Conservation (phyloP, 2,888 invertebrate species). For the Amblyteles armatorius region DNA sequence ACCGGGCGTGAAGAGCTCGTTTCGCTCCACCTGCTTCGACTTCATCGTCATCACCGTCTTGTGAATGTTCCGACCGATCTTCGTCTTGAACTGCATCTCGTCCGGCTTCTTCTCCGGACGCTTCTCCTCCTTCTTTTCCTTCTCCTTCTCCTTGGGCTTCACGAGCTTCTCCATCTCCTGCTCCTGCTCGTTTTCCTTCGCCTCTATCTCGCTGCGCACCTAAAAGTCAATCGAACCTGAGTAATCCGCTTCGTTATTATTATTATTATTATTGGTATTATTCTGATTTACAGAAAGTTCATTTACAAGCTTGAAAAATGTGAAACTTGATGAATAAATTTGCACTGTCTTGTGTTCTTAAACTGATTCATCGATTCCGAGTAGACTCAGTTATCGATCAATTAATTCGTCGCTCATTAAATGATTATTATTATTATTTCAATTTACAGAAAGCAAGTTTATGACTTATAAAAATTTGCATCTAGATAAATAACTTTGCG, state of each 20-base stretch:
- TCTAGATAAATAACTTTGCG: too few relatives aligned
- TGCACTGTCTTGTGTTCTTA: too few relatives aligned
- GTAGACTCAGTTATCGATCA: too few relatives aligned
- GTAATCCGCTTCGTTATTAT: neutral
- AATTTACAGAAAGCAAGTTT: too few relatives aligned
- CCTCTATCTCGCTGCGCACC: slow-evolving; percentile 92
- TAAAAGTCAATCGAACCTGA: slow-evolving; percentile 79
- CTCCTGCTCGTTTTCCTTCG: slow-evolving; percentile 93
- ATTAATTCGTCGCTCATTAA: too few relatives aligned
- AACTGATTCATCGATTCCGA: too few relatives aligned
- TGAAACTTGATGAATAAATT: too few relatives aligned
- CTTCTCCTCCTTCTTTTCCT: slow-evolving; percentile 85
- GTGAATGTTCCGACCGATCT: slow-evolving; percentile 92
- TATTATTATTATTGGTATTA: neutral
- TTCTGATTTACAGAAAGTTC: neutral
- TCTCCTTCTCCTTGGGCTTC: slow-evolving; percentile 84
- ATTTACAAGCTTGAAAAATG: too few relatives aligned
- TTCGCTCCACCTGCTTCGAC: slow-evolving; percentile 91
- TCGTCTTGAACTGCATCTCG: slow-evolving; percentile 93
- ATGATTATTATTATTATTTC: too few relatives aligned
- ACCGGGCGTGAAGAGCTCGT: slow-evolving; percentile 97
- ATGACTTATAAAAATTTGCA: too few relatives aligned
- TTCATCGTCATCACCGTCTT: slow-evolving; percentile 89
- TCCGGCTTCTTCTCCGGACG: slow-evolving; percentile 88
- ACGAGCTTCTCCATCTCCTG: slow-evolving; percentile 92